phyloP scores from a whole-genome alignment of 2,797 vertebrate species.

The Micromesistius poutassou region DNA sequence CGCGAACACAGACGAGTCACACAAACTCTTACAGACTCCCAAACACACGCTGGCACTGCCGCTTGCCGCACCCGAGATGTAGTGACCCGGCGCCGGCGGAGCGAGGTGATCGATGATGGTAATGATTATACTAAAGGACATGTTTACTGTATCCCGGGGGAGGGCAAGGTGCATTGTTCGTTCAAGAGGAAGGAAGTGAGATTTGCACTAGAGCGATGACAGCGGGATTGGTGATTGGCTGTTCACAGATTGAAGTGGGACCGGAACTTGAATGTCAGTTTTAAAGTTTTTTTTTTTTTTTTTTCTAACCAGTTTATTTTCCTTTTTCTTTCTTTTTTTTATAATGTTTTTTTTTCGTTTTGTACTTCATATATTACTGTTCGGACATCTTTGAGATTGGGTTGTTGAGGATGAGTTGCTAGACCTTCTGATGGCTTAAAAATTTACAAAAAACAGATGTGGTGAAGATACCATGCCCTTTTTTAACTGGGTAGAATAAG shows the following conservation, averaged over 20 bases:
- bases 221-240: conserved; percentile 65
- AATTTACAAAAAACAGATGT: conserved; percentile 27
- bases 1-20: conserved; percentile 51
- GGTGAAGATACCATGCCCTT: conserved; percentile 32
- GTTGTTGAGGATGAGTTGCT: conserved; percentile 54
- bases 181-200: conserved; percentile 36
- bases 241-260: conserved; percentile 70
- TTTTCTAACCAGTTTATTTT: conserved; percentile 51
- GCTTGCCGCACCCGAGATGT: conserved; percentile 70
- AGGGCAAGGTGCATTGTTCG: conserved; percentile 59
- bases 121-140: conserved; percentile 31
- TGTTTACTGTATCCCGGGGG: conserved; percentile 63
- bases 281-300: conserved; percentile 41
- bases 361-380: conserved; percentile 59
- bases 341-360: conserved; percentile 30
- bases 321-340: conserved; percentile 42
- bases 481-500: conserved; percentile 36
- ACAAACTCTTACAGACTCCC: conserved; percentile 71
- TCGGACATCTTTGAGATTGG: conserved; percentile 44
- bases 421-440: conserved; percentile 25
- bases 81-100: conserved; percentile 34
- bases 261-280: conserved; percentile 74
- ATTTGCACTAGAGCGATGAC: conserved; percentile 72
- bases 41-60: conserved; percentile 64
- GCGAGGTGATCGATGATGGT: background rate